Conservation (phyloP, 2,888 invertebrate species). For the Eupithecia centaureata region DNA sequence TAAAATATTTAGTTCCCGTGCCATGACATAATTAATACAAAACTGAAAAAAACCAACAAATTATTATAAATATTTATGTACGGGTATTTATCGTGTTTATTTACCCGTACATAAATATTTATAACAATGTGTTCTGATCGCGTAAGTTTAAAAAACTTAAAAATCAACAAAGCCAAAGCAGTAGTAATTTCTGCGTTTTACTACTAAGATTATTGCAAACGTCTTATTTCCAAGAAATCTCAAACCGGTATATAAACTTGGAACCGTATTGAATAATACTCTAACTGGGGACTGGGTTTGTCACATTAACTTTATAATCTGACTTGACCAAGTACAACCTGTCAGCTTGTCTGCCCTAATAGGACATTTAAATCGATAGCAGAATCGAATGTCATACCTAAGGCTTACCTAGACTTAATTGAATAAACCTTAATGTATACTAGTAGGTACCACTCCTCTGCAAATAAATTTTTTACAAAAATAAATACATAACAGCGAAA, state of each 20-base stretch:
- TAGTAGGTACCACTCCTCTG: neutral
- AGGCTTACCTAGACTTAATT: constrained; percentile 8
- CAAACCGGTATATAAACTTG: constrained; percentile 5
- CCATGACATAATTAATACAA: no score
- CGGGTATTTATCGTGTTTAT: no score
- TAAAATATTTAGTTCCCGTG: no score
- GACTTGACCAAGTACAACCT: constrained; percentile 18
- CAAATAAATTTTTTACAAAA: no score
- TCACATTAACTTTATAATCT: constrained; percentile 27
- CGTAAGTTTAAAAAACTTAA: no score
- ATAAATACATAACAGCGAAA: no score
- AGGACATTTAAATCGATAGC: constrained; percentile 34
- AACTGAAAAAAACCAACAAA: no score
- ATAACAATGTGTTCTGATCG: no score
- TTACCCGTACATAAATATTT: no score
- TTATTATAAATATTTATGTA: no score
- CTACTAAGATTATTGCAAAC: neutral
- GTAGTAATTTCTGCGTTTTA: neutral
- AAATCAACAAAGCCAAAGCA: neutral
- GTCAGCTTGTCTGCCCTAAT: constrained; percentile 30
- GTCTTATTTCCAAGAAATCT: constrained; percentile 4
- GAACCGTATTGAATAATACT: constrained; percentile 1
- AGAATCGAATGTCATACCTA: constrained; percentile 9
- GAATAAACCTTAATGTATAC: neutral
- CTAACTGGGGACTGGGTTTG: constrained; percentile 17